phyloP scores from a whole-genome alignment of 1,140 invertebrate species.

The Dysdera silvatica region DNA sequence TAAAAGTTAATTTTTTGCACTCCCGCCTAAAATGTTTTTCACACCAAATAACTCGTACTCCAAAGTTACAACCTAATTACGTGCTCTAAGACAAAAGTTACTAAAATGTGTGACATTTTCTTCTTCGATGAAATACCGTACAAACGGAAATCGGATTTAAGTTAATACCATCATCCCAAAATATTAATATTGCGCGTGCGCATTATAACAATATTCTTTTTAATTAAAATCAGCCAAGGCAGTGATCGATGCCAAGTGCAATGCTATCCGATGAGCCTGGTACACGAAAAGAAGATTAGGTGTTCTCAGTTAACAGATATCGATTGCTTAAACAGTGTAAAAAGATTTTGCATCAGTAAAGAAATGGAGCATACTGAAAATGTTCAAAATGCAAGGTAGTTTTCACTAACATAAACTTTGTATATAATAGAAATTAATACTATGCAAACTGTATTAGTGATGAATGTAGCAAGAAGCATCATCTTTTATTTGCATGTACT shows the following conservation, averaged over 20 bases:
- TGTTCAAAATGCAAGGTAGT: conserved; percentile 8
- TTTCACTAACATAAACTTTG: neutral
- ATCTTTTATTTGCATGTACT: no score
- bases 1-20: no score
- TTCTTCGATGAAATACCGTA: no score
- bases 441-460: neutral
- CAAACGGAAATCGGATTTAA: no score
- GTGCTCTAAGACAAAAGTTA: no score
- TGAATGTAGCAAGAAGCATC: neutral
- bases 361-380: conserved; percentile 22
- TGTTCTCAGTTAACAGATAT: conserved; percentile 22
- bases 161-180: no score
- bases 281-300: conserved; percentile 17
- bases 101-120: no score
- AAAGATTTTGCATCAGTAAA: conserved; percentile 22
- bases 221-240: conserved; percentile 7
- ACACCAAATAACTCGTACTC: no score
- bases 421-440: neutral
- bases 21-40: no score
- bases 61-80: no score
- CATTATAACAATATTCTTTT: neutral
- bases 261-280: conserved; percentile 16
- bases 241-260: conserved; percentile 18
- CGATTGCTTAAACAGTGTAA: conserved; percentile 22
- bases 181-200: no score